Base-by-base conservation (phyloP, 2,113 vertebrate species). In the Limnothrissa miodon region DNA sequence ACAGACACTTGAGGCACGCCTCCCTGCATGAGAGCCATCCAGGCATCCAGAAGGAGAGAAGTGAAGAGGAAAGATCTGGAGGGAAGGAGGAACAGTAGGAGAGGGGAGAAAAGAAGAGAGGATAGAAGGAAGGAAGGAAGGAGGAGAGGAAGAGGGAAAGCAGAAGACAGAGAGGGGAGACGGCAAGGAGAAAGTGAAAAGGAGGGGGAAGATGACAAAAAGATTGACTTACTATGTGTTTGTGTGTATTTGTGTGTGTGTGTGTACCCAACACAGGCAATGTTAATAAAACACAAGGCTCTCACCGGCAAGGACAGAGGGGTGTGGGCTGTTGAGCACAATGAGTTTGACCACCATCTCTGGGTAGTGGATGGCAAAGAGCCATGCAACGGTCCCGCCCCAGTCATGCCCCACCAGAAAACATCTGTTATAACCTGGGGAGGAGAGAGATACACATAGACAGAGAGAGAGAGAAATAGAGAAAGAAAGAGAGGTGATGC, bases 321-420 rank as follows among this genome's bases (percentile, higher is more conserved):
- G 98, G 90, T 99, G 98, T 81, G 98, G 98, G 87, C 97, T 98
- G 92, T 98, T 99, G 23, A 99, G 91, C 88, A 98, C 96, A 62
- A 99, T 96, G 86, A 99, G 96, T 86, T 98, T 99, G 3, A 95
- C 96, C 89, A 99, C 96, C 97, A 97, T 97, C 93, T 99, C 98
- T 13, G 98, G 98, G 88, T 98, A 98, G 90, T 98, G 96, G 85
- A 99, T 96, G 70, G 98, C 96, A 83, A 96, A 96, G 70, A 98
- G 93, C 98, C 98, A 99, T 33, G 98, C 97, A 1, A 99, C 93
- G 91, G 96, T 97, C 88, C 98, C 98, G 17, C 98, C 98, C 98
- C 97, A 99, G 94, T 98, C 98, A 3, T 99, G 98, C 83, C 98
- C 98, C 87, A 98, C 95, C 70, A 99, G 92, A 90, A 96, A 96